Evolutionary conservation across 2,888 invertebrate species (phyloP).

Genomic region (Anthrax anthrax): DNA sequence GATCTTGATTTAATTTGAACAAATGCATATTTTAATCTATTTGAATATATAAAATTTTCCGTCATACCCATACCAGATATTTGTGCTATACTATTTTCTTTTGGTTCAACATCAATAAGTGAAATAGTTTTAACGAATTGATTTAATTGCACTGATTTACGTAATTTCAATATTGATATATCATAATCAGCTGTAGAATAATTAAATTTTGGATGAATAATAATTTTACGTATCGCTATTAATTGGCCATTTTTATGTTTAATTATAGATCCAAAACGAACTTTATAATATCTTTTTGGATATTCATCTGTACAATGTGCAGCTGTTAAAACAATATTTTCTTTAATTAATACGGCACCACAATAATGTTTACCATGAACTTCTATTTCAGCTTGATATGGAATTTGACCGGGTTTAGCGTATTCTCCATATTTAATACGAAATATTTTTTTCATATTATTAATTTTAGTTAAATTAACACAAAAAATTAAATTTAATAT

Average conservation of each 20-base stretch:
- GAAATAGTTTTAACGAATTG: conserved; percentile 7
- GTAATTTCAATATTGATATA: neutral
- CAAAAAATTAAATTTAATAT: too few species aligned
- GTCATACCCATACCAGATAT: too few species aligned
- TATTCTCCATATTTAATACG: neutral
- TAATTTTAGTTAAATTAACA: too few species aligned
- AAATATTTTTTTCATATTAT: too few species aligned
- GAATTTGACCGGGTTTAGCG: neutral
- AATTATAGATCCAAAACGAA: neutral
- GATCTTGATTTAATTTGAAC: conserved; percentile 18
- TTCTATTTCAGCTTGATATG: neutral
- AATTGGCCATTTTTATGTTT: neutral
- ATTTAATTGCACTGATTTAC: neutral
- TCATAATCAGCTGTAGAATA: neutral
- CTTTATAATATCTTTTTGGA: neutral
- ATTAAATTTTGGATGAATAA: neutral
- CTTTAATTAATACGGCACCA: neutral
- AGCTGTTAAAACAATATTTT: neutral
- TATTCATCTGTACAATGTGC: neutral
- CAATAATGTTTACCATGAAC: neutral
- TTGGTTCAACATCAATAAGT: neutral
- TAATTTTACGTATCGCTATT: neutral
- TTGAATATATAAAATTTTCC: too few species aligned
- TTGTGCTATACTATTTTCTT: neutral
- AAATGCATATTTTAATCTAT: conserved; percentile 34